A percentile compares a stretch with the other conserved stretches of the same genome.
Conservation (phyloP, 2,888 invertebrate species). For the Orgyia antiqua region DNA sequence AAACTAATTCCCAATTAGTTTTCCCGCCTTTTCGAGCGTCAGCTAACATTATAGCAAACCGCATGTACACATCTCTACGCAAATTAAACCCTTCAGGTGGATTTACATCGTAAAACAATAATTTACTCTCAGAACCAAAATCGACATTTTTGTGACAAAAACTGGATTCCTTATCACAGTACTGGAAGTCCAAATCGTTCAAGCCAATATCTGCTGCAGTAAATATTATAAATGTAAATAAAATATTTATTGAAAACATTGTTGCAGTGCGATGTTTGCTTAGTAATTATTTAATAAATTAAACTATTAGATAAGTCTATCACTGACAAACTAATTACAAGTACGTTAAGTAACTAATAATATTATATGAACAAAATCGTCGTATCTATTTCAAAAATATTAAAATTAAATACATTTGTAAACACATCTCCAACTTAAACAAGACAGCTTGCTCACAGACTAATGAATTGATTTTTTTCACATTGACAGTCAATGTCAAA, state of each 20-base stretch:
- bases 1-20: constrained; percentile 81
- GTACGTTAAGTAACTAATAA: too few species aligned
- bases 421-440: too few species aligned
- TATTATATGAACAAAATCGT: too few species aligned
- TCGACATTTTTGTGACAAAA: constrained; percentile 16
- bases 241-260: constrained; percentile 14
- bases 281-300: too few species aligned
- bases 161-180: constrained; percentile 26
- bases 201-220: constrained; percentile 16
- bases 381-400: too few species aligned
- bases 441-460: too few species aligned
- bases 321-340: too few species aligned
- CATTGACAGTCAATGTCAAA: too few species aligned
- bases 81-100: constrained; percentile 98
- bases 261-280: too few species aligned
- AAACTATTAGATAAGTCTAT: too few species aligned
- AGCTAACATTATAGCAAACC: constrained; percentile 90
- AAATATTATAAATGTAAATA: constrained; percentile 18
- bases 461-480: too few species aligned
- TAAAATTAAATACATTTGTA: too few species aligned
- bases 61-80: constrained; percentile 95
- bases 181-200: constrained; percentile 6
- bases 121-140: constrained; percentile 63
- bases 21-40: constrained; percentile 77
- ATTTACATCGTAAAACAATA: constrained; percentile 95